phyloP scores from a whole-genome alignment of 2,888 invertebrate species.

The Pristionchus fissidentatus region DNA sequence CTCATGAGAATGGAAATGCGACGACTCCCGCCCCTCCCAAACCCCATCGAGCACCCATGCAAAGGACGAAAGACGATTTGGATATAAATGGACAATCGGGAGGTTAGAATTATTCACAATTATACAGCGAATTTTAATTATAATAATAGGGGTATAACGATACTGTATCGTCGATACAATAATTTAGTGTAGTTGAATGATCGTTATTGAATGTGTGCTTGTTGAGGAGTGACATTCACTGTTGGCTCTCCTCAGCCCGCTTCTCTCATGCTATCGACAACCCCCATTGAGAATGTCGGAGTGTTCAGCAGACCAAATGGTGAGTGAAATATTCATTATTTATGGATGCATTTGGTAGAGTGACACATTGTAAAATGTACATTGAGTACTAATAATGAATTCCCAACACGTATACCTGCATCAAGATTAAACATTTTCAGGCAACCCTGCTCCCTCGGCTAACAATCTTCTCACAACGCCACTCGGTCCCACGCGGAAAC shows the following conservation, averaged over 20 bases:
- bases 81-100: background rate
- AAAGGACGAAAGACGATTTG: constrained; percentile 17
- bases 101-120: background rate
- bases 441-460: background rate
- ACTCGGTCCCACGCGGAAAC: constrained; percentile 38
- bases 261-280: background rate
- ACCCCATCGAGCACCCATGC: background rate
- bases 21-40: background rate
- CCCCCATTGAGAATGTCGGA: constrained; percentile 23
- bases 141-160: no score
- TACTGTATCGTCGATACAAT: no score
- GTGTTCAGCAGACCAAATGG: constrained; percentile 27
- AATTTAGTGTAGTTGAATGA: no score
- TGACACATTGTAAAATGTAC: no score
- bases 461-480: constrained; percentile 24
- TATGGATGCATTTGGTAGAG: background rate
- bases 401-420: background rate
- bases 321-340: no score
- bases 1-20: background rate
- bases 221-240: constrained; percentile 31
- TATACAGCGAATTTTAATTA: no score
- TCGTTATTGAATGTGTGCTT: background rate
- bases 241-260: constrained; percentile 26
- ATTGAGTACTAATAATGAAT: background rate
- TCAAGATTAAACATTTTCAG: background rate